A percentile compares a stretch with the other conserved stretches of the same genome.
phyloP scores from a whole-genome alignment of 2,888 invertebrate species.

The Odontomyia ornata region DNA sequence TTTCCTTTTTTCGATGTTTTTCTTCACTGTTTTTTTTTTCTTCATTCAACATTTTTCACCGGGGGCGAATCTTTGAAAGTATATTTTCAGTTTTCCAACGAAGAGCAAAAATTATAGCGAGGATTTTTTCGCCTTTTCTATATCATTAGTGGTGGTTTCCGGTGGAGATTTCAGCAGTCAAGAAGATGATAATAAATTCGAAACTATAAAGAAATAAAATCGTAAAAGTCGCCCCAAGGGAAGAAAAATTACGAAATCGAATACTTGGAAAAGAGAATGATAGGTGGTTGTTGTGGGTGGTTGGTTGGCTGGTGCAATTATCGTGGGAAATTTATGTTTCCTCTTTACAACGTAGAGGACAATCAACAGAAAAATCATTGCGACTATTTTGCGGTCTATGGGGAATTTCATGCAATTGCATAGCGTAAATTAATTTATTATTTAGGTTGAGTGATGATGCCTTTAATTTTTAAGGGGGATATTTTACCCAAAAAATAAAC shows the following conservation, averaged over 20 bases:
- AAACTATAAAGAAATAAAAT: neutral
- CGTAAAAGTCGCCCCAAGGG: neutral
- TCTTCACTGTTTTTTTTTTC: neutral
- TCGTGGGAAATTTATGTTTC: slow-evolving; percentile 10
- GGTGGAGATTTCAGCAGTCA: neutral
- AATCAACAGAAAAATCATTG: neutral
- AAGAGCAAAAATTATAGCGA: neutral
- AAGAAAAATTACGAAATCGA: neutral
- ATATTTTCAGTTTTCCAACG: neutral
- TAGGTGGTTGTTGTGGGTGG: neutral
- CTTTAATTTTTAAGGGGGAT: too few species aligned
- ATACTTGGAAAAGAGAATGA: neutral
- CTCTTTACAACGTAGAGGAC: neutral
- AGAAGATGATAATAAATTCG: slow-evolving; percentile 14
- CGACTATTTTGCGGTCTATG: neutral
- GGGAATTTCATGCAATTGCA: neutral
- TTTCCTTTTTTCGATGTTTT: neutral
- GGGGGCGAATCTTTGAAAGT: neutral
- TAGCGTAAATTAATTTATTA: neutral
- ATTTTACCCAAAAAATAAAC: too few species aligned
- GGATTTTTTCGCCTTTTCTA: neutral
- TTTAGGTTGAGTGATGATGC: too few species aligned
- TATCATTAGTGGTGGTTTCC: slow-evolving; percentile 12
- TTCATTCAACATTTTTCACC: neutral
- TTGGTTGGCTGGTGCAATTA: neutral